phyloP scores from a whole-genome alignment of 2,888 invertebrate species.

The Acronicta aceris region DNA sequence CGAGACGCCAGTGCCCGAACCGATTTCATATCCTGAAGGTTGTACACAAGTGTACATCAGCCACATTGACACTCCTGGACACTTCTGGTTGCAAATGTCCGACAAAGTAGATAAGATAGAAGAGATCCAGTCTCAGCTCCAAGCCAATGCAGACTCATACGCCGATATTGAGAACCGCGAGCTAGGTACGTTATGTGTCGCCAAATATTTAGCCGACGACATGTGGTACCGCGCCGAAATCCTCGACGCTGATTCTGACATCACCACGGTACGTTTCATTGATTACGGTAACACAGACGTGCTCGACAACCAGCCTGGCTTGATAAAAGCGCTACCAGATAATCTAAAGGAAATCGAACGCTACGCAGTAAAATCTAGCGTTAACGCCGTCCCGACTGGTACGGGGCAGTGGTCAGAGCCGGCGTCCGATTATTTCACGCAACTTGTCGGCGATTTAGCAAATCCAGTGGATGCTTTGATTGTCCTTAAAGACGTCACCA shows the following conservation, averaged over 20 bases:
- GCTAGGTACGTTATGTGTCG: constrained; percentile 91
- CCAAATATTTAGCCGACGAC: constrained; percentile 94
- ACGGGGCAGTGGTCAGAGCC: constrained; percentile 91
- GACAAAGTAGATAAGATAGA: constrained; percentile 89
- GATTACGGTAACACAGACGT: constrained; percentile 95
- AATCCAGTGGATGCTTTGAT: constrained; percentile 85
- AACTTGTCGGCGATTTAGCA: constrained; percentile 84
- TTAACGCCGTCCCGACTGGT: constrained; percentile 91
- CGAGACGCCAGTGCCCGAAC: constrained; percentile 66
- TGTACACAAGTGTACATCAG: constrained; percentile 89
- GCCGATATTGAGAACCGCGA: constrained; percentile 88
- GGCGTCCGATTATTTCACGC: constrained; percentile 88
- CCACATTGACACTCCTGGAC: constrained; percentile 93
- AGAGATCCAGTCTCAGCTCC: constrained; percentile 91
- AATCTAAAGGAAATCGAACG: constrained; percentile 88
- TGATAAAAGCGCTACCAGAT: constrained; percentile 90
- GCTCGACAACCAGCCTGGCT: constrained; percentile 89
- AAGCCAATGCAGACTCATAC: constrained; percentile 87
- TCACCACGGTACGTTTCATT: constrained; percentile 93
- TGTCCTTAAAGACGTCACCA: constrained; percentile 89
- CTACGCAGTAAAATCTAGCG: constrained; percentile 90
- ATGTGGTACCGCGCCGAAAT: constrained; percentile 98
- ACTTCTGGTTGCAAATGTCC: constrained; percentile 92
- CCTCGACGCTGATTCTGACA: constrained; percentile 93
- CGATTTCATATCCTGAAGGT: constrained; percentile 73